phyloP scores from a whole-genome alignment of 2,888 invertebrate genomes.

The Aethes cnicana region DNA sequence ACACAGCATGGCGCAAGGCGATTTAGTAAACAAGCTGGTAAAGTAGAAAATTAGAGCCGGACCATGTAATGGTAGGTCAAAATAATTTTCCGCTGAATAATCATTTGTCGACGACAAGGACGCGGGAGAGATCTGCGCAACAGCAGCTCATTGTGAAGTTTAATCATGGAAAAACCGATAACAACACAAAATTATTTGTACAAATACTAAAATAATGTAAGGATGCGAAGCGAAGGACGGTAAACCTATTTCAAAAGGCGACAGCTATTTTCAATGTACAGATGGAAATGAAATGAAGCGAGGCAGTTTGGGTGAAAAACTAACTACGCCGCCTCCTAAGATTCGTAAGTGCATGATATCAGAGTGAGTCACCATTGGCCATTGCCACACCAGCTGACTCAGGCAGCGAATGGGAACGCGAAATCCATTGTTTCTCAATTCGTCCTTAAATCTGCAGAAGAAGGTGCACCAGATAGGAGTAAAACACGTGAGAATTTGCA shows the following conservation, averaged over 20 bases:
- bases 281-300: not conserved
- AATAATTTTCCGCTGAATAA: conserved; percentile 25
- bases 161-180: no score
- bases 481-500: conserved; percentile 28
- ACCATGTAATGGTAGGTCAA: conserved; percentile 4
- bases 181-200: conserved; percentile 17
- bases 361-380: conserved; percentile 66
- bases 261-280: conserved; percentile 9
- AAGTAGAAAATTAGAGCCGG: not conserved
- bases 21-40: conserved; percentile 4
- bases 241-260: conserved; percentile 6
- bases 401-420: conserved; percentile 62
- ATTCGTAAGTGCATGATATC: conserved; percentile 59
- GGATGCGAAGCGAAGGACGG: no score
- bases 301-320: not conserved
- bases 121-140: conserved; percentile 47
- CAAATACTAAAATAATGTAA: no score
- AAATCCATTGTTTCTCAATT: conserved; percentile 68
- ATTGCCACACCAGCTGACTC: conserved; percentile 78
- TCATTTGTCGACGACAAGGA: conserved; percentile 53
- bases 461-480: conserved; percentile 23
- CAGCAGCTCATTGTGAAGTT: conserved; percentile 40
- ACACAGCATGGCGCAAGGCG: not conserved
- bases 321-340: conserved; percentile 49
- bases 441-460: conserved; percentile 57